These are phyloP conservation scores for Laothoe populi DNA, from an alignment of 2,888 invertebrate genomes.

Conservation along the genomic window DNA sequence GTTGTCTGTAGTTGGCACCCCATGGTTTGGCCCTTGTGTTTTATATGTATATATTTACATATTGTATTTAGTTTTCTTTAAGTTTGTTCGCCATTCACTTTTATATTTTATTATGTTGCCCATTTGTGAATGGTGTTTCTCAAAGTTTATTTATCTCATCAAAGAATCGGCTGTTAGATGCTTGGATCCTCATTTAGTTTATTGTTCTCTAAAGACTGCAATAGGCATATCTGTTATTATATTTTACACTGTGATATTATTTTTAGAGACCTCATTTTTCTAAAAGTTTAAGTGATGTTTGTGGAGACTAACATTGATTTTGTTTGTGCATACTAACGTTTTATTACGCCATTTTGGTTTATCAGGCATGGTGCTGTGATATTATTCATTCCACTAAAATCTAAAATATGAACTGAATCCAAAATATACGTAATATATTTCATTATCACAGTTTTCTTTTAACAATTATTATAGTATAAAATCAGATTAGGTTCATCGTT, in stretches of 20 bases:
- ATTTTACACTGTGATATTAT: constrained; percentile 79
- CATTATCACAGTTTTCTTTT: too few relatives aligned
- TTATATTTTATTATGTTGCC: constrained; percentile 27
- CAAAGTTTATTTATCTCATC: constrained; percentile 45
- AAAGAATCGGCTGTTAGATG: constrained; percentile 49
- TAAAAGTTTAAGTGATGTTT: constrained; percentile 42
- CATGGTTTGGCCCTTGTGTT: constrained; percentile 82
- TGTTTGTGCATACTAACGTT: constrained; percentile 48
- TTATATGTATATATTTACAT: constrained; percentile 44
- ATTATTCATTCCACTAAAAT: background rate
- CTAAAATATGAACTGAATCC: background rate
- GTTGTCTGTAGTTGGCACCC: constrained; percentile 82
- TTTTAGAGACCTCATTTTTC: constrained; percentile 57
- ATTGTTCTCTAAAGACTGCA: constrained; percentile 65
- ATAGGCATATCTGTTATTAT: constrained; percentile 61
- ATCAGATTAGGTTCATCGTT: too few relatives aligned
- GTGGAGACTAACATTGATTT: constrained; percentile 51
- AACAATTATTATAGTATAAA: too few relatives aligned
- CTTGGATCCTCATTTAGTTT: constrained; percentile 45
- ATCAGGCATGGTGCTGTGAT: constrained; percentile 37
- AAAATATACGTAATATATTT: background rate
- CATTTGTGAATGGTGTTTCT: constrained; percentile 6
- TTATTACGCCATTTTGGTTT: constrained; percentile 33
- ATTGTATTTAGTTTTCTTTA: constrained; percentile 47
- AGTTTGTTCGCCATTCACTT: constrained; percentile 49